Conservation (phyloP, 1,140 invertebrate species). For the Drosophila lowei region DNA sequence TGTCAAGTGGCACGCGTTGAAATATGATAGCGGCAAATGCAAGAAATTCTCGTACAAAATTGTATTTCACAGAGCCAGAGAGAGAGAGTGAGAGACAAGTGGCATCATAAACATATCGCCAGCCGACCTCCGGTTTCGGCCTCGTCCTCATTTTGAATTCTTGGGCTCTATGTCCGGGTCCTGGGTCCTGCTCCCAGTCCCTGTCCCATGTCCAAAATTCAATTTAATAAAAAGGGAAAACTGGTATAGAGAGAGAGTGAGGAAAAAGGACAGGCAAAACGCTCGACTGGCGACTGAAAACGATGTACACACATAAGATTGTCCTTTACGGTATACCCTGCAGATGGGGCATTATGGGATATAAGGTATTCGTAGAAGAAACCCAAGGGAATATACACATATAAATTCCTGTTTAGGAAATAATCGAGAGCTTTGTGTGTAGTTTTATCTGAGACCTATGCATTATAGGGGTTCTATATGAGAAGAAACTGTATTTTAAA, state of each 20-base stretch:
- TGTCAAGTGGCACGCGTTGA: slow-evolving; percentile 46
- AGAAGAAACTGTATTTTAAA: not conserved
- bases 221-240: slow-evolving; percentile 61
- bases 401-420: too few relatives aligned
- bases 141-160: slow-evolving; percentile 46
- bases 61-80: slow-evolving; percentile 42
- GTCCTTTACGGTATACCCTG: too few relatives aligned
- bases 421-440: too few relatives aligned
- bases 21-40: slow-evolving; percentile 61
- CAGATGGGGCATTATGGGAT: too few relatives aligned
- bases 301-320: slow-evolving; percentile 21
- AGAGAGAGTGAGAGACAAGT: slow-evolving; percentile 41
- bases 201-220: slow-evolving; percentile 48
- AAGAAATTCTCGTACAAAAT: slow-evolving; percentile 46
- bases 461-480: too few relatives aligned
- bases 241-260: slow-evolving; percentile 3
- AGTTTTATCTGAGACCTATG: too few relatives aligned
- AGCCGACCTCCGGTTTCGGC: not conserved
- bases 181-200: slow-evolving; percentile 2
- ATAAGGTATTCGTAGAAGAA: not conserved
- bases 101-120: slow-evolving; percentile 54
- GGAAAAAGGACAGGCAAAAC: slow-evolving; percentile 42
- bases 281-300: slow-evolving; percentile 16
- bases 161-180: slow-evolving; percentile 48
- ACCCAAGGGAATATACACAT: too few relatives aligned